These are phyloP conservation scores for Drosophila lowei DNA, from an alignment of 1,140 invertebrate genomes.

Conservation along the genomic window DNA sequence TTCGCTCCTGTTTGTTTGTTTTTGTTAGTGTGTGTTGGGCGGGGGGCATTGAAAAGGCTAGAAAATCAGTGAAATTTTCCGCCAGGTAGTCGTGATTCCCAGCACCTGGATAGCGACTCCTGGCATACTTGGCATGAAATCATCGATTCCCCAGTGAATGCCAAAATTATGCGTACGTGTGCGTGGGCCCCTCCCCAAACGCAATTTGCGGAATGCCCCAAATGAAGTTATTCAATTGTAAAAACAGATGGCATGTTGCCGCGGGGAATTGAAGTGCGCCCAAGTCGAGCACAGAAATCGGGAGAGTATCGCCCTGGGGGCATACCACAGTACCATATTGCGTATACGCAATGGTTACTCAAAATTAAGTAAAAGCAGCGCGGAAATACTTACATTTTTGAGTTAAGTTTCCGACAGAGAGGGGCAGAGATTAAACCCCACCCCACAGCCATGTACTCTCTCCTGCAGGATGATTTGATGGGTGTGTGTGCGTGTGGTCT, in stretches of 20 bases:
- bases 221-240: conserved; percentile 79
- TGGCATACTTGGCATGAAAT: conserved; percentile 49
- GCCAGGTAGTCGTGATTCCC: too few species aligned
- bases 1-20: too few species aligned
- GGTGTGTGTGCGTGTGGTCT: background rate
- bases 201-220: conserved; percentile 68
- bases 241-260: conserved; percentile 74
- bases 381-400: conserved; percentile 55
- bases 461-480: conserved; percentile 25
- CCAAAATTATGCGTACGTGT: conserved; percentile 47
- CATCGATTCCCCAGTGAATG: conserved; percentile 37
- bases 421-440: conserved; percentile 43
- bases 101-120: background rate
- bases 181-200: conserved; percentile 28
- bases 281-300: conserved; percentile 1
- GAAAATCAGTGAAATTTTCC: too few species aligned
- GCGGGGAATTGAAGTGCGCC: conserved; percentile 48
- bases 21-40: too few species aligned
- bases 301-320: conserved; percentile 7
- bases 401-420: conserved; percentile 8
- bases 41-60: too few species aligned
- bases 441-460: background rate
- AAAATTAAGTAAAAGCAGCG: conserved; percentile 50
- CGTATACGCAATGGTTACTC: conserved; percentile 55
- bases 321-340: conserved; percentile 36